Conservation (phyloP, 2,797 vertebrate species). For the Myotis daubentonii region DNA sequence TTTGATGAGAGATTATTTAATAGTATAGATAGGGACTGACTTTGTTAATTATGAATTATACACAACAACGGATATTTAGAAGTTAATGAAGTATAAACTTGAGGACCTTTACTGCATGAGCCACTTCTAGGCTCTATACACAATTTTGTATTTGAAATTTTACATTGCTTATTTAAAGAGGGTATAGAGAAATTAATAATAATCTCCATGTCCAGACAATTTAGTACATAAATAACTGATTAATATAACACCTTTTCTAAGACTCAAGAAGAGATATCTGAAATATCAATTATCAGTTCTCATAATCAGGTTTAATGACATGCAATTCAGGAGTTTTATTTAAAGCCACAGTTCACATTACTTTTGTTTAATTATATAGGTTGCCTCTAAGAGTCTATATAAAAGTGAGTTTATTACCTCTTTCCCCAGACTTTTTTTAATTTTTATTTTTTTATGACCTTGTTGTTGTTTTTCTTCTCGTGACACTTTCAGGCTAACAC, state of each 20-base stretch:
- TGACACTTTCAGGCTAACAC: slow-evolving; percentile 12
- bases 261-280: neutral
- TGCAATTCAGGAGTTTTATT: neutral
- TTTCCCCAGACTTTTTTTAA: neutral
- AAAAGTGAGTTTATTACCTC: neutral
- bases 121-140: neutral
- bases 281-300: neutral
- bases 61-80: neutral
- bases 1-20: neutral
- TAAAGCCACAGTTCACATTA: neutral
- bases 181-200: neutral
- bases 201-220: neutral
- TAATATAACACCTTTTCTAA: neutral
- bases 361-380: neutral
- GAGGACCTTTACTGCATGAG: neutral
- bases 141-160: neutral
- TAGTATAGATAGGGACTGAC: accelerated
- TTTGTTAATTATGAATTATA: neutral
- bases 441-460: neutral
- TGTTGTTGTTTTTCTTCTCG: slow-evolving; percentile 2
- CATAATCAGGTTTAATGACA: neutral
- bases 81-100: neutral
- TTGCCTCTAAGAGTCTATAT: neutral
- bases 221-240: neutral
- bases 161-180: neutral